These are phyloP conservation scores for Sebastes kiyomatsui DNA, from an alignment of 2,797 vertebrate species.

Conservation along the genomic window DNA sequence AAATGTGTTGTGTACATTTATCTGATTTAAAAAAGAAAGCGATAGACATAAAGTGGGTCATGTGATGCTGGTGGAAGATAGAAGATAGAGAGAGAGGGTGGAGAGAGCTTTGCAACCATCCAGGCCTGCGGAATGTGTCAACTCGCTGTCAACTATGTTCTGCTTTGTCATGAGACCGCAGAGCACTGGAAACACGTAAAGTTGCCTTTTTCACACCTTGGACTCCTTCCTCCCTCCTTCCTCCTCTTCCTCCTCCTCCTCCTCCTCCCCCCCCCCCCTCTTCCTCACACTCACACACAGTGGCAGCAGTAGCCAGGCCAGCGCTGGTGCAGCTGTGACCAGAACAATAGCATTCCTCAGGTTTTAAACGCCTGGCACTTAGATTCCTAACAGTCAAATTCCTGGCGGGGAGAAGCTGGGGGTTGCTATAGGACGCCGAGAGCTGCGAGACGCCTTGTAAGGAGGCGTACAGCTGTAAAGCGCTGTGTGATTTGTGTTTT, in stretches of 20 bases:
- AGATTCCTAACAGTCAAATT: conserved; percentile 80
- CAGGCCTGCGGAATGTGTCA: conserved; percentile 76
- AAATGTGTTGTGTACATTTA: not conserved
- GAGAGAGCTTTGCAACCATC: conserved; percentile 41
- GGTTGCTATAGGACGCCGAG: conserved; percentile 66
- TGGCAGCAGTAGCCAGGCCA: conserved; percentile 61
- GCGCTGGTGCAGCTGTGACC: conserved; percentile 76
- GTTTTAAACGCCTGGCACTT: conserved; percentile 79
- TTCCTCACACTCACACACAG: conserved; percentile 22
- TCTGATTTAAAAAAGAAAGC: not conserved
- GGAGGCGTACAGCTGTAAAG: conserved; percentile 69
- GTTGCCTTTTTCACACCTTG: conserved; percentile 75
- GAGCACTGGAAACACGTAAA: conserved; percentile 69
- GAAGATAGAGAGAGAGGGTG: not conserved
- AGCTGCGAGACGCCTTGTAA: conserved; percentile 61
- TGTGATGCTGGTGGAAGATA: not conserved
- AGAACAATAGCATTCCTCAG: conserved; percentile 81
- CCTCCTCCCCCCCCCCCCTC: not conserved
- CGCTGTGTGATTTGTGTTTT: conserved; percentile 58
- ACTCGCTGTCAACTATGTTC: conserved; percentile 76
- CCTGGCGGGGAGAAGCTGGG: conserved; percentile 65
- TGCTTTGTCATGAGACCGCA: conserved; percentile 71
- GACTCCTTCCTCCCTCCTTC: conserved; percentile 53
- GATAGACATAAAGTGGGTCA: not conserved
- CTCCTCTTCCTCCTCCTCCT: conserved; percentile 21